Conservation (phyloP, 1,140 invertebrate genomes). For the Dinoponera quadriceps region DNA sequence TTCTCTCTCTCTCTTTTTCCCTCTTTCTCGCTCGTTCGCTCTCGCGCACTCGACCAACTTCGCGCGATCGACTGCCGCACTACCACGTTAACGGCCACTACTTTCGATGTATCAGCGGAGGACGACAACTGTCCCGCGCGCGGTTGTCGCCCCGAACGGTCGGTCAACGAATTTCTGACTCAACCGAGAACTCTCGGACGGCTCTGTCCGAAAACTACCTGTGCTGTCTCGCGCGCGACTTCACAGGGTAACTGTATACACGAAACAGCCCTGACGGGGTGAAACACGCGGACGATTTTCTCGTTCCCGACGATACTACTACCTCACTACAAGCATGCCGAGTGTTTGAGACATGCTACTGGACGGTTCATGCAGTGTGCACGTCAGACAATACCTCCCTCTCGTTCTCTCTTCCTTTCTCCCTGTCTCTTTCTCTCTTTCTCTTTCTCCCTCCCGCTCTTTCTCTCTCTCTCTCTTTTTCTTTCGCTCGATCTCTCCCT, state of each 20-base stretch:
- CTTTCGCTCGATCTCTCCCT: neutral
- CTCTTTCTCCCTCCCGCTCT: neutral
- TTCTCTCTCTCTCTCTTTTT: slow-evolving; percentile 10
- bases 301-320: slow-evolving; percentile 67
- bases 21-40: neutral
- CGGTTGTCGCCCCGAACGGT: too few relatives aligned
- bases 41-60: neutral
- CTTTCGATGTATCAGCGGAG: neutral
- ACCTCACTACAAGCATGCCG: slow-evolving; percentile 82
- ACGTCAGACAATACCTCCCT: slow-evolving; percentile 70
- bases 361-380: slow-evolving; percentile 80
- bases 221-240: neutral
- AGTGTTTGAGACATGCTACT: slow-evolving; percentile 82
- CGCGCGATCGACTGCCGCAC: neutral
- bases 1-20: slow-evolving; percentile 3
- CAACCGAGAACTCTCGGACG: neutral
- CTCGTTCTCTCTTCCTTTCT: slow-evolving; percentile 44
- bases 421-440: slow-evolving; percentile 49
- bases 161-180: too few relatives aligned
- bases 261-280: neutral
- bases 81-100: slow-evolving; percentile 30
- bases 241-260: slow-evolving; percentile 23
- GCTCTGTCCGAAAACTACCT: neutral
- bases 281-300: slow-evolving; percentile 48
- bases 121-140: neutral